These are phyloP conservation scores for Tipula vernalis DNA, from an alignment of 2,888 invertebrate species.

Conservation along the genomic window DNA sequence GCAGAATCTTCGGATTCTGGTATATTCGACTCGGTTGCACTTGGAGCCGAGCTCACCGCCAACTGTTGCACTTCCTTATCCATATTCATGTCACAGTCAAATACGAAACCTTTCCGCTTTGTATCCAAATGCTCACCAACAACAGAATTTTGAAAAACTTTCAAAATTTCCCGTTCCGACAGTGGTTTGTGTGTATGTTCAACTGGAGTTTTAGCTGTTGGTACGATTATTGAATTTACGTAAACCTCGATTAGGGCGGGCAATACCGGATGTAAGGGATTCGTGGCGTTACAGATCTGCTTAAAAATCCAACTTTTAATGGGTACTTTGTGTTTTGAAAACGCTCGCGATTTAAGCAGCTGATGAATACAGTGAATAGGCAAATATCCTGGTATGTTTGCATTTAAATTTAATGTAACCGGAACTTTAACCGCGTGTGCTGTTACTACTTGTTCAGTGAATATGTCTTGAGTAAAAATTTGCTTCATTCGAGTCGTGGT, in stretches of 20 bases:
- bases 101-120: constrained; percentile 29
- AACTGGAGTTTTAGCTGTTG: constrained; percentile 47
- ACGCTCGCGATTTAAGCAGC: constrained; percentile 81
- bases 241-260: constrained; percentile 90
- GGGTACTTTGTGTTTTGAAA: constrained; percentile 90
- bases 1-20: constrained; percentile 38
- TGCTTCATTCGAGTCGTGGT: constrained; percentile 81
- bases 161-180: constrained; percentile 75
- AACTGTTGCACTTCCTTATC: neutral
- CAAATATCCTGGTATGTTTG: constrained; percentile 78
- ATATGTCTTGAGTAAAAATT: constrained; percentile 92
- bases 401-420: constrained; percentile 79
- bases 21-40: constrained; percentile 17
- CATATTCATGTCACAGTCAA: constrained; percentile 15
- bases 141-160: constrained; percentile 67
- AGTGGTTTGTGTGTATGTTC: constrained; percentile 87
- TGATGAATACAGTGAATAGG: constrained; percentile 97
- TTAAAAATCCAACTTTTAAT: constrained; percentile 95
- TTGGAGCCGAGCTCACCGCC: neutral
- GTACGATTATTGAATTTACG: constrained; percentile 77
- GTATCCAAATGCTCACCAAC: constrained; percentile 60
- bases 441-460: constrained; percentile 93
- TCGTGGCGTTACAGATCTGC: constrained; percentile 77
- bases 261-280: constrained; percentile 88
- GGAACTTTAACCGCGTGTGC: constrained; percentile 93